phyloP scores from a whole-genome alignment of 2,888 invertebrate species.

The Biston betularia region DNA sequence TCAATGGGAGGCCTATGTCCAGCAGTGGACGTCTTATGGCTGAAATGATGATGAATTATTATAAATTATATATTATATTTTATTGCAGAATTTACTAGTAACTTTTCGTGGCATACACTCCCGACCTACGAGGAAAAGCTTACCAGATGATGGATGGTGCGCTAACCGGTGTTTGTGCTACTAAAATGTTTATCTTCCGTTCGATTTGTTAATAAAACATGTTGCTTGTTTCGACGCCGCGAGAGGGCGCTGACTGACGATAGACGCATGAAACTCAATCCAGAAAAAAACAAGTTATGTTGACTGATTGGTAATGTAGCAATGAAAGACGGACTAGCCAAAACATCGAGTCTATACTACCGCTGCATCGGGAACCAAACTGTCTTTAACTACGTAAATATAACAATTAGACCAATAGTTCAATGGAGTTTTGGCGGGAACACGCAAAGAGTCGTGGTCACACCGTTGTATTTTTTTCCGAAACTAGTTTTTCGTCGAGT shows the following conservation, averaged over 20 bases:
- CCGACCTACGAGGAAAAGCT: constrained; percentile 14
- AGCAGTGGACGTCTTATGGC: no score
- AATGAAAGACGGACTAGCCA: not conserved
- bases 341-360: not conserved
- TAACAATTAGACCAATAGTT: no score
- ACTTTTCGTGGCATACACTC: not conserved
- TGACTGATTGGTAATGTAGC: not conserved
- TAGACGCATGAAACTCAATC: not conserved
- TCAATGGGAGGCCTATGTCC: no score
- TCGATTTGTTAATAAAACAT: constrained; percentile 24
- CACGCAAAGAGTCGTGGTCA: no score
- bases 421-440: no score
- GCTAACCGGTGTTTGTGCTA: constrained; percentile 26
- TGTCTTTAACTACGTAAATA: no score
- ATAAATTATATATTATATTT: not conserved
- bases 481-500: no score
- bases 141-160: constrained; percentile 29
- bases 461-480: no score
- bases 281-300: not conserved
- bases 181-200: constrained; percentile 34
- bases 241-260: constrained; percentile 25
- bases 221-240: constrained; percentile 7
- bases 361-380: not conserved
- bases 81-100: not conserved
- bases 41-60: no score